These are phyloP conservation scores for Sus scrofa DNA, from an alignment of 2,113 vertebrate genomes.

Conservation along the genomic window T2T-Sscrofa CM000827.6:41225001-41225500, in stretches of 20 bases:
- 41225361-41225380: background rate
- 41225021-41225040: background rate
- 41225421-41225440: background rate
- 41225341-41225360: background rate
- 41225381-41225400: background rate
- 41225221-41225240: background rate
- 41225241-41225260: background rate
- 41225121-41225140: background rate
- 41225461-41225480: background rate
- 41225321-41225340: background rate
- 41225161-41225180: background rate
- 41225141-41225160: slow-evolving; percentile 31
- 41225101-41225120: slow-evolving; percentile 29
- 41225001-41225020: no score
- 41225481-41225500: background rate
- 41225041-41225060: background rate
- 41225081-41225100: background rate
- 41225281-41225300: background rate
- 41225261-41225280: background rate
- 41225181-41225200: background rate
- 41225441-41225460: background rate
- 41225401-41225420: background rate
- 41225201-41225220: background rate
- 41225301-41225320: background rate
- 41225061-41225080: background rate